Evolutionary conservation across 2,113 vertebrate species (phyloP).

Genomic region (Raja brachyura): DNA sequence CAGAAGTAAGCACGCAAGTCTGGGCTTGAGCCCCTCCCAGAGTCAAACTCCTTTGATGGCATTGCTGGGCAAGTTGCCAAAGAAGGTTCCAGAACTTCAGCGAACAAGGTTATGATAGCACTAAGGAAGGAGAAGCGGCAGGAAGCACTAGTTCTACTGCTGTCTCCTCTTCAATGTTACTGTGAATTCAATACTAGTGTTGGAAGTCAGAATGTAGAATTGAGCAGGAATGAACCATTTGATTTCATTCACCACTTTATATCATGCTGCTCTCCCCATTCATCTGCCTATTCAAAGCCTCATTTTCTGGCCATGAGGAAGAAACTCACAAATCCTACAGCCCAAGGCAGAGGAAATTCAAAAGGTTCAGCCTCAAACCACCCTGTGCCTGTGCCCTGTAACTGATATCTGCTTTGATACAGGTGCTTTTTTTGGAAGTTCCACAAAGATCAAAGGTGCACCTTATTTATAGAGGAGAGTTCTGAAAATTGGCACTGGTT

Average conservation of each 20-base stretch:
- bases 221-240: constrained; percentile 11
- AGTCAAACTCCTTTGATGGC: background rate
- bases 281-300: too few species aligned
- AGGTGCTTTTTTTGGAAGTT: background rate
- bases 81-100: constrained; percentile 3
- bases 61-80: background rate
- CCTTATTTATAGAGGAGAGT: constrained; percentile 12
- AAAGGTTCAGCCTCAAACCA: background rate
- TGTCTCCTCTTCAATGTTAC: background rate
- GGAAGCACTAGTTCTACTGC: background rate
- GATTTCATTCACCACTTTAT: background rate
- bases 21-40: background rate
- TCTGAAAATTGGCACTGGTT: background rate
- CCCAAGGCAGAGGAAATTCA: background rate
- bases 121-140: background rate
- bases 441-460: background rate
- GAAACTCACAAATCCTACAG: background rate
- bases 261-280: background rate
- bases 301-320: background rate
- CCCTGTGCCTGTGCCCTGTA: background rate
- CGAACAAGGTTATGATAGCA: constrained; percentile 18
- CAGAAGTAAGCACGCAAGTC: background rate
- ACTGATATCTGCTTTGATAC: too few species aligned
- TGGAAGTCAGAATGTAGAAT: background rate
- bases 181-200: constrained; percentile 22